Conservation (phyloP, 2,113 vertebrate genomes). For the Probosciger aterrimus region DNA sequence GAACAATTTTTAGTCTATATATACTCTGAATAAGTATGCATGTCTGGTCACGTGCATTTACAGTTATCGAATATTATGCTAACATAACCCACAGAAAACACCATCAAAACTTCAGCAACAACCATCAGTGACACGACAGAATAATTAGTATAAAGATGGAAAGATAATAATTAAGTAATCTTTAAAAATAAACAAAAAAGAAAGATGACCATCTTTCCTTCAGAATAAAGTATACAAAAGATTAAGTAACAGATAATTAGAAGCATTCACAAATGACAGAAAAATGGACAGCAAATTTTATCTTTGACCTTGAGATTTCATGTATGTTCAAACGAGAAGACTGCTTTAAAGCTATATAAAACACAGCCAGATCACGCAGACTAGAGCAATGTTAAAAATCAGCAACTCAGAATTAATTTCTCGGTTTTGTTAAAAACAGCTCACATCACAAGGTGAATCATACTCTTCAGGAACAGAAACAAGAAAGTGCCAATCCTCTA, state of each 20-base stretch:
- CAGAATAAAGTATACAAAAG: not conserved
- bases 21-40: not conserved
- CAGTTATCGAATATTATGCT: not conserved
- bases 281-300: not conserved
- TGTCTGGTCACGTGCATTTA: not conserved
- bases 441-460: not conserved
- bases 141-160: not conserved
- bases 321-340: not conserved
- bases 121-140: not conserved
- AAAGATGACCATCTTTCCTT: not conserved
- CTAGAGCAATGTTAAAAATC: not conserved
- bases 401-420: not conserved
- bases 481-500: not conserved
- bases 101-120: not conserved
- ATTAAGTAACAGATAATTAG: not conserved
- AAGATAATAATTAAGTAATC: not conserved
- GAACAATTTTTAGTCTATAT: not conserved
- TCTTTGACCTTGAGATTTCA: not conserved
- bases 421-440: not conserved
- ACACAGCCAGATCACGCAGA: not conserved
- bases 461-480: not conserved
- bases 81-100: not conserved
- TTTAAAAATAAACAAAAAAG: not conserved
- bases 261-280: not conserved
- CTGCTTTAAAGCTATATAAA: not conserved